Percentiles rank a stretch among this genome's conserved stretches.
phyloP scores from a whole-genome alignment of 2,888 invertebrate species.

The Eristalinus aeneus region DNA sequence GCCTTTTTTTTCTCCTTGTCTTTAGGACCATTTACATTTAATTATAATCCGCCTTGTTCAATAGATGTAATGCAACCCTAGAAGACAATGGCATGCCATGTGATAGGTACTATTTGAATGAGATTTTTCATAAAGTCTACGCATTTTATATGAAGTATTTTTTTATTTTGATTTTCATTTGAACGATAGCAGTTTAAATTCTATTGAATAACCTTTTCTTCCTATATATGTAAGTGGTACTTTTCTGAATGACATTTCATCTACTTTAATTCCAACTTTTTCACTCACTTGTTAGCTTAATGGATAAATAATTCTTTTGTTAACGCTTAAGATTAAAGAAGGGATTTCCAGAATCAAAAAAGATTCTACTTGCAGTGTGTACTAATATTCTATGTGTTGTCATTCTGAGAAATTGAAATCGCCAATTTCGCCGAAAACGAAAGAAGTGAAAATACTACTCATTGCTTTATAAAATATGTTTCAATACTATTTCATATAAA shows the following conservation, averaged over 20 bases:
- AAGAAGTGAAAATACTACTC: background rate
- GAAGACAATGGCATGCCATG: background rate
- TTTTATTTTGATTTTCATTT: too few relatives aligned
- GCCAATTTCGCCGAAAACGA: background rate
- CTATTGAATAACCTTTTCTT: too few relatives aligned
- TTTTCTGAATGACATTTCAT: too few relatives aligned
- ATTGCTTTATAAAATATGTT: background rate
- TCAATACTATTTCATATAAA: background rate
- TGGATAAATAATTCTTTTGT: too few relatives aligned
- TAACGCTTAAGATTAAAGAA: too few relatives aligned
- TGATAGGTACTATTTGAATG: slow-evolving; percentile 1
- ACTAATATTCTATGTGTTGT: too few relatives aligned
- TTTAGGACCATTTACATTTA: background rate
- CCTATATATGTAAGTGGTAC: too few relatives aligned
- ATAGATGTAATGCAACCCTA: background rate
- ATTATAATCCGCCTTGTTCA: slow-evolving; percentile 31
- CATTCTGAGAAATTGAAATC: background rate
- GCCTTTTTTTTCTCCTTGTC: background rate
- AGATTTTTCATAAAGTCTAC: background rate
- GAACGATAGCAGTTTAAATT: too few relatives aligned
- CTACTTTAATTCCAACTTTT: too few relatives aligned
- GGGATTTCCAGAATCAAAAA: too few relatives aligned
- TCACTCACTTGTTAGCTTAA: too few relatives aligned
- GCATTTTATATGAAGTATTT: background rate
- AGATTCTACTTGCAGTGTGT: too few relatives aligned